These are phyloP conservation scores for Okamejei kenojei DNA, from an alignment of 2,797 vertebrate species.

Conservation along the genomic window DNA sequence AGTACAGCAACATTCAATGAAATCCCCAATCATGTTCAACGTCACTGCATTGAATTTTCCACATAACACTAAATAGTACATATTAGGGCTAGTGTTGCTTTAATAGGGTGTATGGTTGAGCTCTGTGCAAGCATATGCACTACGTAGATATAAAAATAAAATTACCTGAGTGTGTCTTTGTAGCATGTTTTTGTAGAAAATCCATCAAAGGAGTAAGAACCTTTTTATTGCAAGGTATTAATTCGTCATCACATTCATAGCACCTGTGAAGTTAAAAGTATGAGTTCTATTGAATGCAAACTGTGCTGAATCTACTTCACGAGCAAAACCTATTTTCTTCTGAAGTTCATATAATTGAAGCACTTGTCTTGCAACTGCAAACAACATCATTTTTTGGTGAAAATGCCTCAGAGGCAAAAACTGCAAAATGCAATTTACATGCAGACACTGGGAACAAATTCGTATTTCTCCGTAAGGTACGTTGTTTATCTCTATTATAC, in stretches of 20 bases:
- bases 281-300: neutral
- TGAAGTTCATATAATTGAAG: neutral
- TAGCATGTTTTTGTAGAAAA: slow-evolving; percentile 87
- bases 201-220: slow-evolving; percentile 89
- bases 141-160: neutral
- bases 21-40: no score
- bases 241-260: slow-evolving; percentile 94
- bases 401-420: neutral
- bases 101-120: neutral
- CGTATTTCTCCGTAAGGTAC: neutral
- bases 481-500: neutral
- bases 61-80: neutral
- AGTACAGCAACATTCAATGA: neutral
- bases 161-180: slow-evolving; percentile 82
- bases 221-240: slow-evolving; percentile 92
- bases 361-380: neutral
- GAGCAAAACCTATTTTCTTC: neutral
- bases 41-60: neutral
- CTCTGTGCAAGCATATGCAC: neutral
- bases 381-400: neutral
- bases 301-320: neutral
- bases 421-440: neutral
- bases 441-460: neutral
- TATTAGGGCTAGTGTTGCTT: neutral
- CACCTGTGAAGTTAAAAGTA: slow-evolving; percentile 63